Evolutionary conservation across 2,797 vertebrate genomes (phyloP), one percentile per base, ranked within the genome.

Genomic region (Poeciliopsis gracilis): DNA sequence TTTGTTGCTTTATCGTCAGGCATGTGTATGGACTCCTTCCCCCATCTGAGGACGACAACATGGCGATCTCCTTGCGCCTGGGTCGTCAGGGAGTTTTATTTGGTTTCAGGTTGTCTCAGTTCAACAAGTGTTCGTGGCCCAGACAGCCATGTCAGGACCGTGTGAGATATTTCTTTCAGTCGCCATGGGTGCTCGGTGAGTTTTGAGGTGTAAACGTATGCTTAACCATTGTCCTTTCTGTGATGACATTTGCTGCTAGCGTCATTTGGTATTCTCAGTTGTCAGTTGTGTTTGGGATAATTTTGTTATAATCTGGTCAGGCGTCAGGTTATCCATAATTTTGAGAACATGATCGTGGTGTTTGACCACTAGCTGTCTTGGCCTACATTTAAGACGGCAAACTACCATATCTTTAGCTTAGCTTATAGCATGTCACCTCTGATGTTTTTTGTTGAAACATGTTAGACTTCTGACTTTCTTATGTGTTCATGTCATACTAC

Each of bases 41-140:
- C 69, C 53, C 20, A 46, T 74, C 57, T 59, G 88, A 94, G 93
- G 94, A 90, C 91, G 89, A 93, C 77, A 94, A 93, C 87, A 96
- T 96, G 96, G 96, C 96, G 87, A 94, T 95, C 85, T 96, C 96
- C 95, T 93, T 96, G 83, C 93, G 91, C 79, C 82, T 96, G 86
- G 94, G 94, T 90, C 95, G 91, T 91, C 94, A 89, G 72, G 92
- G 91, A 79, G 81, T 95, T 66, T 84, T 94, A 81, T 89, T 91
- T 70, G 91, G 94, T 18, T 70, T 94, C 2, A 93, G 82, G 83
- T 88, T 95, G 33, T 86, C 91, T 36, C 36, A 86, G 1, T 49
- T 92, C 28, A 88, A 87, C 20, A 93, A 87, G 90, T 89, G 84
- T 85, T 76, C 78, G 1, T 66, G 89, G 87, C 72, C 71, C 16